Evolutionary conservation across 1,140 invertebrate species (phyloP).

Genomic region (Anagrus nilaparvatae): DNA sequence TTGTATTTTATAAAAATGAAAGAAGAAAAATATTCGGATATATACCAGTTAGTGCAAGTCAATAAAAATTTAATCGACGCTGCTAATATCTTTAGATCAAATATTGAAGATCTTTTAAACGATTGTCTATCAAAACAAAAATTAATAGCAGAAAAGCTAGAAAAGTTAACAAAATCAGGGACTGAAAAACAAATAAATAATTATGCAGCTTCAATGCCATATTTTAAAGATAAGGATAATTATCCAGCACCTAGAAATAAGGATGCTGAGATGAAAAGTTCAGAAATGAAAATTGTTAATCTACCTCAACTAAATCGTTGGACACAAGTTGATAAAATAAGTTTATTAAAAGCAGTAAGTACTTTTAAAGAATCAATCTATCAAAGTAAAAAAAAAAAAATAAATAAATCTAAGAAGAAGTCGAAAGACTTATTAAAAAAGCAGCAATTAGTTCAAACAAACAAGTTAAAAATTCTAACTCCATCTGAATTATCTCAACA

Average conservation of each 20-base stretch:
- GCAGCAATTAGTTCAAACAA: constrained; percentile 2
- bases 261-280: constrained; percentile 21
- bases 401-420: no score
- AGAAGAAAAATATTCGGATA: no score
- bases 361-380: no score
- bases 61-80: constrained; percentile 20
- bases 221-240: constrained; percentile 34
- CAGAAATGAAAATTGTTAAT: constrained; percentile 27
- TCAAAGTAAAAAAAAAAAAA: no score
- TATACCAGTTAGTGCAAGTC: constrained; percentile 8
- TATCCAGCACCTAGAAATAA: constrained; percentile 30
- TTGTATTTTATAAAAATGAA: no score
- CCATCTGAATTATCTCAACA: neutral
- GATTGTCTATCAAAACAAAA: constrained; percentile 21
- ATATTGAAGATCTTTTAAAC: constrained; percentile 18
- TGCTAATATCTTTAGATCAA: constrained; percentile 14
- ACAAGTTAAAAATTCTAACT: neutral
- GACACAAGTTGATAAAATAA: constrained; percentile 27
- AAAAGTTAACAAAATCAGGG: neutral
- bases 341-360: constrained; percentile 22
- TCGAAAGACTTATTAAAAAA: no score
- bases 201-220: constrained; percentile 30
- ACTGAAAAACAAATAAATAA: constrained; percentile 3
- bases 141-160: constrained; percentile 9
- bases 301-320: constrained; percentile 23